Evolutionary conservation across 37 sponge, comb jelly and placozoan genomes (phyloP).

Genomic region (Mnemiopsis leidyi): DNA sequence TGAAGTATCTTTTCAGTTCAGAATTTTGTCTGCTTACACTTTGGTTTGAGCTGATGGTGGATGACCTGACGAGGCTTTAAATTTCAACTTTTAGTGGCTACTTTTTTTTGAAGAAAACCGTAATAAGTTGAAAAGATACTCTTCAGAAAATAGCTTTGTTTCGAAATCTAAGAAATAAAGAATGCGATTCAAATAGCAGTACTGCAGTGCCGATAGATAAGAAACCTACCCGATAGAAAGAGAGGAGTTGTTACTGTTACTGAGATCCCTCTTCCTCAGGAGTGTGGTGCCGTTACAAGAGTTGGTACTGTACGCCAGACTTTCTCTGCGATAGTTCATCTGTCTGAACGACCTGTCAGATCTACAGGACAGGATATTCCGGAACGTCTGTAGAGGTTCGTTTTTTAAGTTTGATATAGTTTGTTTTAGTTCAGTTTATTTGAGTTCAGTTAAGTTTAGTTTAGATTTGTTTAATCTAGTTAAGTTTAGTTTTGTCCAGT

Average conservation of each 20-base stretch:
- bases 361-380: slow-evolving; percentile 8
- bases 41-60: not conserved
- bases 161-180: too few relatives aligned
- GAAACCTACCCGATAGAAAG: not conserved
- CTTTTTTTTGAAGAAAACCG: not conserved
- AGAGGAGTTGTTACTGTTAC: slow-evolving; percentile 5
- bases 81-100: not conserved
- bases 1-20: slow-evolving; percentile 46
- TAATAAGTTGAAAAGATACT: too few relatives aligned
- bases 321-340: slow-evolving; percentile 27
- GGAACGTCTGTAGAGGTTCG: not conserved
- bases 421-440: too few relatives aligned
- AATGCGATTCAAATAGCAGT: too few relatives aligned
- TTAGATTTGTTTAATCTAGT: too few relatives aligned
- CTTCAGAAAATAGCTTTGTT: too few relatives aligned
- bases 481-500: too few relatives aligned
- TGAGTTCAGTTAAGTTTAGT: too few relatives aligned
- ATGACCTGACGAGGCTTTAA: not conserved
- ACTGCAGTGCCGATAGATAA: too few relatives aligned
- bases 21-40: not conserved
- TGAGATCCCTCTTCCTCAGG: slow-evolving; percentile 3
- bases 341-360: slow-evolving; percentile 28
- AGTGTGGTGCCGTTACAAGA: not conserved
- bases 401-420: too few relatives aligned
- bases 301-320: slow-evolving; percentile 25